Evolutionary conservation across 2,113 vertebrate genomes (phyloP).

Genomic region (Catagonus wagneri): DNA sequence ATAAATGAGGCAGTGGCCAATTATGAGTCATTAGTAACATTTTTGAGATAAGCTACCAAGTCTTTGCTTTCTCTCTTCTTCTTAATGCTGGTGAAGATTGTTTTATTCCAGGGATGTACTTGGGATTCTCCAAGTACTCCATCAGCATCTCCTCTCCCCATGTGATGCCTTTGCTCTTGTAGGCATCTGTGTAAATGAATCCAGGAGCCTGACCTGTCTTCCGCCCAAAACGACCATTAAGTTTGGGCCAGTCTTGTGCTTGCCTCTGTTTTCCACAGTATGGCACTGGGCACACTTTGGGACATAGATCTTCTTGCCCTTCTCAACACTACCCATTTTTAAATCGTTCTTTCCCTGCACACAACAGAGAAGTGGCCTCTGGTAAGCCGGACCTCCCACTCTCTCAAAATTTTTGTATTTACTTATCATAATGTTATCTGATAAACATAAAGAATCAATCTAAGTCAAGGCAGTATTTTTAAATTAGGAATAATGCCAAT

Average conservation of each 20-base stretch:
- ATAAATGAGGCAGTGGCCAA: slow-evolving; percentile 90
- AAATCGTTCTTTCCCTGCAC: slow-evolving; percentile 51
- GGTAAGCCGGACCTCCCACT: too few species aligned
- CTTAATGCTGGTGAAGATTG: slow-evolving; percentile 92
- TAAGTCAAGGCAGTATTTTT: neutral
- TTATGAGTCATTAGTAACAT: slow-evolving; percentile 88
- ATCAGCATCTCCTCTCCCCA: slow-evolving; percentile 86
- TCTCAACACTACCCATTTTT: slow-evolving; percentile 88
- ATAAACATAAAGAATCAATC: neutral
- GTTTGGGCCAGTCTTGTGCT: slow-evolving; percentile 93
- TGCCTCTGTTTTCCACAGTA: slow-evolving; percentile 88
- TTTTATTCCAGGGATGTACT: slow-evolving; percentile 96
- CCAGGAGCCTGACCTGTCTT: slow-evolving; percentile 74
- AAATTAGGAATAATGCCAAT: neutral
- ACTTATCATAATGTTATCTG: neutral
- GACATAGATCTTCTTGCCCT: too few species aligned
- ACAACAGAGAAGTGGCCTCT: too few species aligned
- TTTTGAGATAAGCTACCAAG: slow-evolving; percentile 93
- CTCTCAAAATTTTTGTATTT: neutral
- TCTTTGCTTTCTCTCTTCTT: slow-evolving; percentile 90
- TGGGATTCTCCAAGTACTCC: slow-evolving; percentile 92
- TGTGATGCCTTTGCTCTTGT: slow-evolving; percentile 89
- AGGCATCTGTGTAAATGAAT: slow-evolving; percentile 92
- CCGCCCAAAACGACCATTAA: slow-evolving; percentile 92
- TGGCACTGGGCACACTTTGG: too few species aligned